A percentile compares a stretch with the other conserved stretches of the same genome.
Evolutionary conservation across 2,797 vertebrate species (phyloP).

Genomic region (Semotilus atromaculatus): DNA sequence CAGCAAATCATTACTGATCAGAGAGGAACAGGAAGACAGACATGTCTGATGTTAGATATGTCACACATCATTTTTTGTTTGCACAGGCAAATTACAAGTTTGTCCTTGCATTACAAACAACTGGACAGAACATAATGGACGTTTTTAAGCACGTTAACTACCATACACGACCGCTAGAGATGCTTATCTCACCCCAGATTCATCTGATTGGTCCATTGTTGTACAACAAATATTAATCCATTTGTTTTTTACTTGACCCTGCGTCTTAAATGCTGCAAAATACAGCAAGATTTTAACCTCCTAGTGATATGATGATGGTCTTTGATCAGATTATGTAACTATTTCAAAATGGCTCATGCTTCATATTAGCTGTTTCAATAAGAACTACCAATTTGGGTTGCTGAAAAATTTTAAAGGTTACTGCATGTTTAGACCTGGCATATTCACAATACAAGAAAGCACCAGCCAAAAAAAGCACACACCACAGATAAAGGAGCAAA

Average conservation of each 20-base stretch:
- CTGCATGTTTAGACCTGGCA: not conserved
- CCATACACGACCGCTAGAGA: not conserved
- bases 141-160: not conserved
- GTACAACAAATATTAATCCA: not conserved
- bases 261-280: not conserved
- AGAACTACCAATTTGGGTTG: not conserved
- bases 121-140: not conserved
- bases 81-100: not conserved
- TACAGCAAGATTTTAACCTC: not conserved
- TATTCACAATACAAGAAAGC: not conserved
- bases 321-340: not conserved
- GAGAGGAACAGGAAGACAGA: constrained; percentile 8
- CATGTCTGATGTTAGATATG: not conserved
- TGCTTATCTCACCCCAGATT: not conserved
- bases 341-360: not conserved
- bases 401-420: not conserved
- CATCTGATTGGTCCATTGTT: not conserved
- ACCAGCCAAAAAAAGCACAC: not conserved
- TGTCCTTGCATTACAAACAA: not conserved
- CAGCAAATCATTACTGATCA: not conserved
- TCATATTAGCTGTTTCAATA: not conserved
- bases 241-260: not conserved
- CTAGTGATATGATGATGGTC: not conserved
- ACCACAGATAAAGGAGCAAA: not conserved
- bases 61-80: not conserved